Evolutionary conservation across 1,140 invertebrate genomes (phyloP).

Genomic region (Papilio polyxenes): DNA sequence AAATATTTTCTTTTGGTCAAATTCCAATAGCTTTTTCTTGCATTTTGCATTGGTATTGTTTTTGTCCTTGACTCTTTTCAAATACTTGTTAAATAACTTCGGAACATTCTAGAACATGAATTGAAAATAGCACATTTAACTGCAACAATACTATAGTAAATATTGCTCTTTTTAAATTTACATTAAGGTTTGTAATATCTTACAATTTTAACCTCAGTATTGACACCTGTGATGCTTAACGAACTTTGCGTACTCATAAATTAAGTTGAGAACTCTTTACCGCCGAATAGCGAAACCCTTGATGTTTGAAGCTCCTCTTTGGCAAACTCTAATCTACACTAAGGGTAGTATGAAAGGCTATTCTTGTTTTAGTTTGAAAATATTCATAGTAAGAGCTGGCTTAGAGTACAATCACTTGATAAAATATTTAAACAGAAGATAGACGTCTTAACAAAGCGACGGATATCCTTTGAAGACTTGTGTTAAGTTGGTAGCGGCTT

Average conservation of each 20-base stretch:
- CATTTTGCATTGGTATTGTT: neutral
- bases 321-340: no score
- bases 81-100: neutral
- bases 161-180: no score
- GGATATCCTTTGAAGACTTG: neutral
- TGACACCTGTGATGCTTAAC: no score
- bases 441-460: neutral
- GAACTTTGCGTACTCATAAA: no score
- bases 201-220: no score
- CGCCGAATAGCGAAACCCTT: no score
- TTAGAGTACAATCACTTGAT: neutral
- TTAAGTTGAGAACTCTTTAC: no score
- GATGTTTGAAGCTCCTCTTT: no score
- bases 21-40: neutral
- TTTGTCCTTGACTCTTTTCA: neutral
- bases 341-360: no score
- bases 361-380: neutral
- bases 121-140: neutral
- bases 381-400: neutral
- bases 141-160: no score
- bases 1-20: slow-evolving; percentile 20
- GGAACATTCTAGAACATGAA: neutral
- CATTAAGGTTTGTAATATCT: no score
- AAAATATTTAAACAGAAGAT: neutral
- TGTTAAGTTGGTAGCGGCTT: neutral